Base-by-base conservation (phyloP, 2,888 invertebrate genomes). In the Aspidiotus rigidus region DNA sequence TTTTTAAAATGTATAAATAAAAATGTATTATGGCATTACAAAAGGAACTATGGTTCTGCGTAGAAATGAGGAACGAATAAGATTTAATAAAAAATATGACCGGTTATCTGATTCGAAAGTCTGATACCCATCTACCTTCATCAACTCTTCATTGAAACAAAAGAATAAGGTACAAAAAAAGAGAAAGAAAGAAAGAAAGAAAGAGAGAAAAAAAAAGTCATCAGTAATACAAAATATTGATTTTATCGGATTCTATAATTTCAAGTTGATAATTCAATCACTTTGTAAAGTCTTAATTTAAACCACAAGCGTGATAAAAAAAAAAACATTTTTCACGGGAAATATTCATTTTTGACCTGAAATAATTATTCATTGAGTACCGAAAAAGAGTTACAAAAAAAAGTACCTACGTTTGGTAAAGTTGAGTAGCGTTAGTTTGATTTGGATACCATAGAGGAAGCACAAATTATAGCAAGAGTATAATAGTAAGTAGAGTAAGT, bases 1-100 rank as follows among this genome's bases (percentile, higher is more conserved):
- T 28, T 28, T 28, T 28, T 5, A 28, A 28, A 28, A 28, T 59
- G 42, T 66, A 57, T 56, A 57, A 66, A 28, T 60, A 67, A 60
- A 67, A 67, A 67, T 49, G 28, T 28, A 28, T 60, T 67, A 67
- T 67, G 67, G 67, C 67, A 67, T 67, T 67, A 59, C 44, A 67
- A 67, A 44, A 67, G 67, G 67, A 67, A 67, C 67, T 67, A 67
- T 67, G 67, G 67, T 67, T 67, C 67, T 67, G 60, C 57, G 57
- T 67, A 67, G 42, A 67, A 67, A 67, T 67, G 59, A 67, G 67
- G 67, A 67, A 67, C 67, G 60, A 59, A 67, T 28, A 28, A 28
- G 28, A 28, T 28, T 28, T 28, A 53, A 42, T 49, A 53, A 62
- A 41, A 62, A 62, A 62, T 53, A 62, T 49, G 49, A 62, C n/a